Base-by-base conservation (phyloP, 2,797 vertebrate genomes). In the Ambastaia sidthimunki region DNA sequence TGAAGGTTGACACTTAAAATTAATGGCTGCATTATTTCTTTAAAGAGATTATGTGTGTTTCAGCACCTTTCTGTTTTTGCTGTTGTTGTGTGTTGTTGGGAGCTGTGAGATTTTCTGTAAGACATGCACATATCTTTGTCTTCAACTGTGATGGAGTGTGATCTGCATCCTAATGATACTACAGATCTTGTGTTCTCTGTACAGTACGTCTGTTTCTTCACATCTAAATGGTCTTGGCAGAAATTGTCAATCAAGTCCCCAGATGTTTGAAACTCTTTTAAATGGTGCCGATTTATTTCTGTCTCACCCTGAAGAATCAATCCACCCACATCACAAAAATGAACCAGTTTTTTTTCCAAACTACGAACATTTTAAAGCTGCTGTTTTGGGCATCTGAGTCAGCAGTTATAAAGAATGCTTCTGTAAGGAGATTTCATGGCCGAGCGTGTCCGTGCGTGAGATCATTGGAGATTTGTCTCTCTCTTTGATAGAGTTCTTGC, bases 241-340 rank as follows among this genome's bases (percentile, higher is more conserved):
- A 79, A 57, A 55, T 18, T 66, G 23, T 66, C 59, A 66, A 9
- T 41, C 0, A 0, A 62, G 21, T 72, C 77, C 70, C 70, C 13
- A 54, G 70, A 57, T 12, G 25, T 21, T 54, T 66, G 7, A 55
- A 65, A 16, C 59, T 47, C 21, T 62, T 48, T 78, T n/a, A 80
- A 80, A 73, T 67, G 48, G 70, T 73, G 77, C 69, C 70, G 66
- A 66, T 48, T 72, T 79, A 72, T 80, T 80, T 80, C 50, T 31
- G 77, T 72, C 50, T 72, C 59, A 6, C 59, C 74, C 77, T 19
- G 28, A 79, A 72, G 31, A 72, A 5, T 65, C 68, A n/a, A n/a
- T 44, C 19, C 60, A 62, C 57, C 44, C 44, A 60, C 41, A 60
- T 70, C 55, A 54, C 57, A 71, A 7, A 41, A 79, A 16, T 72